Base-by-base conservation (phyloP, 2,113 vertebrate genomes). In the Chauna torquata region DNA sequence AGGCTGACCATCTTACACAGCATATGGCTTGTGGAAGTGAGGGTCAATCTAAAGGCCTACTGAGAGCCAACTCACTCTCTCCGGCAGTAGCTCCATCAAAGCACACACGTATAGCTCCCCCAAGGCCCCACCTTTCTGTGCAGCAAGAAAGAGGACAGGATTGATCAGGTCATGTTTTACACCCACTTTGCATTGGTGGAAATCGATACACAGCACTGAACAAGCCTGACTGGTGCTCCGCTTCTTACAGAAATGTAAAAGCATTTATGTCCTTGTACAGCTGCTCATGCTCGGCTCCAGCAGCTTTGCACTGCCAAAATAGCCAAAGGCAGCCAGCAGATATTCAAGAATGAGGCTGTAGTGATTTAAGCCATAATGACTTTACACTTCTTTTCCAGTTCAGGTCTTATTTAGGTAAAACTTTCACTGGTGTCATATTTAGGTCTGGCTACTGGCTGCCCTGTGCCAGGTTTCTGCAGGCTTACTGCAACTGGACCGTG, bases 321-420 rank as follows among this genome's bases (percentile, higher is more conserved):
- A 82, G 77, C 69, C 83, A 70, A 88, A 96, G 47, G 42, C 68
- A 95, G 88, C 77, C 80, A 94, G 69, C 68, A 82, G 82, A 80
- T 88, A 86, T 66, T 88, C 71, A 88, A 92, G 86, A 92, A 96
- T 52, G 36, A 93, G 40, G 76, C 34, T 69, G 76, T 68, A 50
- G 54, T 92, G 88, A 93, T 69, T 54, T 90, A 80, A 97, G 88
- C 72, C 54, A 7, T 79, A 93, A 96, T 74, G 92, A 86, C 94
- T 94, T 91, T 80, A 92, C 58, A 80, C 57, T 81, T 69, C 72
- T 96, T 94, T 70, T 89, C 82, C 62, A 87, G 76, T 77, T 92
- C 83, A 42, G 71, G 58, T 62, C 92, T 86, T 75, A 58, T 75
- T 96, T 78, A 86, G 76, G 64, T 40, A 79, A 82, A 91, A 75